Evolutionary conservation across 2,113 vertebrate species (phyloP).

Genomic region (Sciurus niger): DNA sequence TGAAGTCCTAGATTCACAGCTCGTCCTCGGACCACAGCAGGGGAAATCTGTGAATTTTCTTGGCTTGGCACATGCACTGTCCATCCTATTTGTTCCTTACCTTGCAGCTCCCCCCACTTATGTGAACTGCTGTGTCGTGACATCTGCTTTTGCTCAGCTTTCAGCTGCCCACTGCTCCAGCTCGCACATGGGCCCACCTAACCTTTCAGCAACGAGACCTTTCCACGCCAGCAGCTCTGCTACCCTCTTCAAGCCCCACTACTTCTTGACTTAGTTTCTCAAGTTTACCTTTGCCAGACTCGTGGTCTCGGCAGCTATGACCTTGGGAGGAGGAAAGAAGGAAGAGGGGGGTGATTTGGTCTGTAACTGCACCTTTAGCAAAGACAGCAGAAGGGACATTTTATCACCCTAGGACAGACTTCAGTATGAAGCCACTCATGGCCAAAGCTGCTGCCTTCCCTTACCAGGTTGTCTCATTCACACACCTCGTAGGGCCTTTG

Average conservation of each 20-base stretch:
- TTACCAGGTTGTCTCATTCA: not conserved
- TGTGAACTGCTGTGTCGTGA: not conserved
- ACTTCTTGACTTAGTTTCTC: not conserved
- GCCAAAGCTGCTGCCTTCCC: not conserved
- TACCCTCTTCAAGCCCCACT: not conserved
- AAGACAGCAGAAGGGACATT: not conserved
- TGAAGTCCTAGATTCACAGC: not conserved
- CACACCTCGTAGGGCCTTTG: not conserved
- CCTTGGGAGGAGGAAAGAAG: not conserved
- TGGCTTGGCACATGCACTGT: not conserved
- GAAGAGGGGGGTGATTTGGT: not conserved
- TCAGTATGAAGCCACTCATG: not conserved
- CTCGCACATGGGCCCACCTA: not conserved
- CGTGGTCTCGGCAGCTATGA: not conserved
- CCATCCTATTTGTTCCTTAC: not conserved
- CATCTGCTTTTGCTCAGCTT: not conserved
- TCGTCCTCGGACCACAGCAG: not conserved
- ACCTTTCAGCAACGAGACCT: not conserved
- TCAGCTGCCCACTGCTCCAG: not conserved
- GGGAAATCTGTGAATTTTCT: not conserved
- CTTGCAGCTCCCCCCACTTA: accelerated
- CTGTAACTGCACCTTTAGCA: not conserved
- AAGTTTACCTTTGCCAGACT: not conserved
- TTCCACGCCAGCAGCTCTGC: not conserved
- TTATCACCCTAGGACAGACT: not conserved